Evolutionary conservation across 2,797 vertebrate genomes (phyloP).

Genomic region (Cossypha heuglini): DNA sequence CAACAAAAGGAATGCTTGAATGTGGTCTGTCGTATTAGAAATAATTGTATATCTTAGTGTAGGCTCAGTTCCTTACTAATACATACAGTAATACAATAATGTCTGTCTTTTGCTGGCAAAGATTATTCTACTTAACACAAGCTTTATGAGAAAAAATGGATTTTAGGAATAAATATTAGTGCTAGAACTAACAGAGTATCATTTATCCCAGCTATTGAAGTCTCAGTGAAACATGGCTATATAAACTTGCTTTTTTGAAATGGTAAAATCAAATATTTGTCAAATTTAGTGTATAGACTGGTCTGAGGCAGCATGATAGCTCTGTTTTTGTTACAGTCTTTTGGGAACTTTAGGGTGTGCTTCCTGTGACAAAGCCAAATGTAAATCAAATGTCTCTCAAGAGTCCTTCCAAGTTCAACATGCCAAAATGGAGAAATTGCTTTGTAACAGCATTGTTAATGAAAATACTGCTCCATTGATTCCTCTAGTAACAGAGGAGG

Average conservation of each 20-base stretch:
- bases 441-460: neutral
- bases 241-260: neutral
- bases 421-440: neutral
- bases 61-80: neutral
- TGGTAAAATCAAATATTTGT: neutral
- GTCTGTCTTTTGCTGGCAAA: neutral
- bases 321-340: neutral
- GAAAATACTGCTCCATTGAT: neutral
- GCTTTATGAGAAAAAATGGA: neutral
- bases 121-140: neutral
- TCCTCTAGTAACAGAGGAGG: neutral
- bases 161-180: neutral
- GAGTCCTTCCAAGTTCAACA: neutral
- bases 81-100: neutral
- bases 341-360: neutral
- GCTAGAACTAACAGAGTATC: neutral
- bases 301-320: fast-evolving
- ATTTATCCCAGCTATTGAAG: neutral
- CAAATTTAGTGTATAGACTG: neutral
- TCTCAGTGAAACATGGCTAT: neutral
- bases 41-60: neutral
- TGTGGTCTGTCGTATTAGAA: neutral
- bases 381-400: neutral
- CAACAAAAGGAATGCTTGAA: neutral
- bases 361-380: neutral